These are phyloP conservation scores for Odontamblyopus rebecca DNA, from an alignment of 2,797 vertebrate species.

Conservation along the genomic window DNA sequence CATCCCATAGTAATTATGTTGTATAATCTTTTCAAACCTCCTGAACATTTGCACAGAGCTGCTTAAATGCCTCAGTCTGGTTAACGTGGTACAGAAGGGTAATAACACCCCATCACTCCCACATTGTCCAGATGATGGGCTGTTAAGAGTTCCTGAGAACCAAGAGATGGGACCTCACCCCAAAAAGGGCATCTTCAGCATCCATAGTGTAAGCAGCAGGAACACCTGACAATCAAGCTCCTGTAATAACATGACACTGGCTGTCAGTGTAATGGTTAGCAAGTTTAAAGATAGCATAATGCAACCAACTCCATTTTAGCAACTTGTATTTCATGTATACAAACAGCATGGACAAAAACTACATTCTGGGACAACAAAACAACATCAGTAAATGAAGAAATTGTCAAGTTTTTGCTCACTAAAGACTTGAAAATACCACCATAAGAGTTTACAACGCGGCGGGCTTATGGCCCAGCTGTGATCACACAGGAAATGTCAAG, in stretches of 20 bases:
- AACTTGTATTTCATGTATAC: not conserved
- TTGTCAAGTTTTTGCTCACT: not conserved
- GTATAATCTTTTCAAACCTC: slow-evolving; percentile 16
- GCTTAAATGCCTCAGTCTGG: slow-evolving; percentile 39
- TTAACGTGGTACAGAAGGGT: slow-evolving; percentile 17
- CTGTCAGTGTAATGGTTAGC: slow-evolving; percentile 19
- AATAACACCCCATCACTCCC: slow-evolving; percentile 31
- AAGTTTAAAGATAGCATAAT: not conserved
- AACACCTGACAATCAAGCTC: slow-evolving; percentile 53
- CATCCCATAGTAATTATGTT: not conserved
- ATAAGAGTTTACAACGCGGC: not conserved
- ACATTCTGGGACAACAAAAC: not conserved
- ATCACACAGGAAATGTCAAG: slow-evolving; percentile 6
- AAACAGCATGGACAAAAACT: not conserved
- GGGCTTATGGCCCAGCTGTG: slow-evolving; percentile 2
- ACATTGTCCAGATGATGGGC: slow-evolving; percentile 29
- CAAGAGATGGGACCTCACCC: slow-evolving; percentile 56
- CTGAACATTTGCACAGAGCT: slow-evolving; percentile 16
- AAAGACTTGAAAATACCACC: not conserved
- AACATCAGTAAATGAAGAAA: not conserved
- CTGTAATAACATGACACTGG: slow-evolving; percentile 52
- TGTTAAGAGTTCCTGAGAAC: slow-evolving; percentile 13
- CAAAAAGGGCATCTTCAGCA: slow-evolving; percentile 55
- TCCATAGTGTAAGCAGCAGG: slow-evolving; percentile 50
- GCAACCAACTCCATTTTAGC: not conserved